phyloP scores from a whole-genome alignment of 1,140 invertebrate species.

The Eubasilissa regina region DNA sequence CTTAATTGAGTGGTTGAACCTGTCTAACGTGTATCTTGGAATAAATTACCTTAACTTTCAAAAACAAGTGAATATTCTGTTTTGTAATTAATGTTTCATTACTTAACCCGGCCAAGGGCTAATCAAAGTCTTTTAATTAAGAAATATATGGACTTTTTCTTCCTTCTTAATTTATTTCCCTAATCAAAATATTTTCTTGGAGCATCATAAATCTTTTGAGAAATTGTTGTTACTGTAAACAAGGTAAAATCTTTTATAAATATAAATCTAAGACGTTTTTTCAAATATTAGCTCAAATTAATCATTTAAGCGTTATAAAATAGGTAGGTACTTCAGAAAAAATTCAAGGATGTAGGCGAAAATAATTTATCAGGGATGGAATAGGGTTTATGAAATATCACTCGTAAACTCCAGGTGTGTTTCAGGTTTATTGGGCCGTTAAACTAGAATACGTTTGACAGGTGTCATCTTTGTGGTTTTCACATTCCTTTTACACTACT shows the following conservation, averaged over 20 bases:
- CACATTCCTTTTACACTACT: slow-evolving; percentile 8
- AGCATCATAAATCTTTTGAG: slow-evolving; percentile 2
- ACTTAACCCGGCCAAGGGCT: not conserved
- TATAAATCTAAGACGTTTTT: not conserved
- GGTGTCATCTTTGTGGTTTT: slow-evolving; percentile 40
- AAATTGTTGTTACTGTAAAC: not conserved
- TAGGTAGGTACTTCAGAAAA: too few species aligned
- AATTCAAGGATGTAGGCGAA: not conserved
- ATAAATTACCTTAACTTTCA: not conserved
- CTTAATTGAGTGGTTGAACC: not conserved
- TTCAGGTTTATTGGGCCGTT: slow-evolving; percentile 21
- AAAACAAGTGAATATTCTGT: not conserved
- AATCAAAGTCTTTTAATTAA: slow-evolving; percentile 39
- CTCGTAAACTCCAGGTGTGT: slow-evolving; percentile 30
- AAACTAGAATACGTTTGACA: slow-evolving; percentile 52
- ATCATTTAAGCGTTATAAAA: too few species aligned
- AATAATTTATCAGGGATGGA: not conserved
- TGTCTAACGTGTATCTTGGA: not conserved
- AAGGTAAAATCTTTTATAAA: not conserved
- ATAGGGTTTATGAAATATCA: slow-evolving; percentile 1
- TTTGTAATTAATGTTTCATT: slow-evolving; percentile 30
- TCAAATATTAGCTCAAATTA: not conserved
- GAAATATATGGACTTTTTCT: slow-evolving; percentile 8
- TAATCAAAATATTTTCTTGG: slow-evolving; percentile 31
- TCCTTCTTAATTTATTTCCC: slow-evolving; percentile 13